Conservation (phyloP, 2,888 invertebrate species). For the Pimpla rufipes region DNA sequence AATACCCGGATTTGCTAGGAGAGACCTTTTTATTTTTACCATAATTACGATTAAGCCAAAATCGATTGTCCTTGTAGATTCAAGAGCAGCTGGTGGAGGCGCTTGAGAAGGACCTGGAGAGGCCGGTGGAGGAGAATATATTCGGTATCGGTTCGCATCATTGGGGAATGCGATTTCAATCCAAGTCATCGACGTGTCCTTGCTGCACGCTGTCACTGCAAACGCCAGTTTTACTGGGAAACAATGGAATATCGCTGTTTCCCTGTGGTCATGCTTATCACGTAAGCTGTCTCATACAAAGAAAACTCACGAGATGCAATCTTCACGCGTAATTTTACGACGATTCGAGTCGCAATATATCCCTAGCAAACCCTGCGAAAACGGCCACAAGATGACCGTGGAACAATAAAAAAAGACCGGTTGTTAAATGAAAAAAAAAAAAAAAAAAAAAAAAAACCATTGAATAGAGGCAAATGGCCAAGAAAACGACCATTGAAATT, state of each 20-base stretch:
- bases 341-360: too few relatives aligned
- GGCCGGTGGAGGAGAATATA: conserved; percentile 73
- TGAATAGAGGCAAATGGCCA: too few relatives aligned
- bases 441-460: too few relatives aligned
- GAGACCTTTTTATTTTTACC: background rate
- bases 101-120: conserved; percentile 78
- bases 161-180: conserved; percentile 87
- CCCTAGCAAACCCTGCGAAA: too few relatives aligned
- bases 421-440: too few relatives aligned
- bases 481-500: too few relatives aligned
- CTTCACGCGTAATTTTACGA: conserved; percentile 78
- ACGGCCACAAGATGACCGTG: too few relatives aligned
- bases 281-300: conserved; percentile 87
- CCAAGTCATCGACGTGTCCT: conserved; percentile 83
- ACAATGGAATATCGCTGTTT: conserved; percentile 88
- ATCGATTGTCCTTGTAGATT: conserved; percentile 76
- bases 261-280: conserved; percentile 89
- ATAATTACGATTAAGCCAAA: too few relatives aligned
- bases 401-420: too few relatives aligned
- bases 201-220: conserved; percentile 88
- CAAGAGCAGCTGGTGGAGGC: conserved; percentile 76
- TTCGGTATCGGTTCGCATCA: conserved; percentile 82
- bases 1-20: background rate
- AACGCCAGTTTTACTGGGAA: conserved; percentile 87
- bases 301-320: conserved; percentile 85